A percentile compares a stretch with the other conserved stretches of the same genome.
Conservation (phyloP, 2,888 invertebrate species). For the Volucella bombylans region DNA sequence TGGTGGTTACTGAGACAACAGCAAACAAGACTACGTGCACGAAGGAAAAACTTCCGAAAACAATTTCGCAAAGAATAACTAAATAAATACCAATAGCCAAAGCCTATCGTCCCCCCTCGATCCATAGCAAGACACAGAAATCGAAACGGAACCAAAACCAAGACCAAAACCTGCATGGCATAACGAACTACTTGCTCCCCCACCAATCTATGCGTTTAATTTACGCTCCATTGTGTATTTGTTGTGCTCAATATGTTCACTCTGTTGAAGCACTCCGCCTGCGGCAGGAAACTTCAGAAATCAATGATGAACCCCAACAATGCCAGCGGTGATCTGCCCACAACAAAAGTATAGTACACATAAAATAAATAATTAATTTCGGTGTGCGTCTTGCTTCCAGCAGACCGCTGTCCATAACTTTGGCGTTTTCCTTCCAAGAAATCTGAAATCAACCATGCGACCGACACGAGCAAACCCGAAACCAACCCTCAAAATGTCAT, state of each 20-base stretch:
- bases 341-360: constrained; percentile 26
- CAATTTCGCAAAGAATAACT: constrained; percentile 59
- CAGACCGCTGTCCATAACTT: constrained; percentile 46
- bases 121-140: neutral
- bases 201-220: constrained; percentile 37
- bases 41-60: constrained; percentile 25
- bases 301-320: constrained; percentile 41
- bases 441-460: constrained; percentile 12
- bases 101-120: neutral
- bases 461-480: constrained; percentile 9
- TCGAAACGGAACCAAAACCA: constrained; percentile 6
- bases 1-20: neutral
- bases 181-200: constrained; percentile 23
- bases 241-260: neutral
- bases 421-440: constrained; percentile 27
- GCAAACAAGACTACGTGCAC: neutral
- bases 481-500: neutral
- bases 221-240: constrained; percentile 31
- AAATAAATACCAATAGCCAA: constrained; percentile 33
- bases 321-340: constrained; percentile 31
- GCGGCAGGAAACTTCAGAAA: constrained; percentile 21
- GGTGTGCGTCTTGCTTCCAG: constrained; percentile 33
- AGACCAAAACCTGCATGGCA: constrained; percentile 32
- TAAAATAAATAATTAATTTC: constrained; percentile 67
- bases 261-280: neutral